These are phyloP conservation scores for Philonicus albiceps DNA, from an alignment of 2,888 invertebrate species.

Conservation along the genomic window DNA sequence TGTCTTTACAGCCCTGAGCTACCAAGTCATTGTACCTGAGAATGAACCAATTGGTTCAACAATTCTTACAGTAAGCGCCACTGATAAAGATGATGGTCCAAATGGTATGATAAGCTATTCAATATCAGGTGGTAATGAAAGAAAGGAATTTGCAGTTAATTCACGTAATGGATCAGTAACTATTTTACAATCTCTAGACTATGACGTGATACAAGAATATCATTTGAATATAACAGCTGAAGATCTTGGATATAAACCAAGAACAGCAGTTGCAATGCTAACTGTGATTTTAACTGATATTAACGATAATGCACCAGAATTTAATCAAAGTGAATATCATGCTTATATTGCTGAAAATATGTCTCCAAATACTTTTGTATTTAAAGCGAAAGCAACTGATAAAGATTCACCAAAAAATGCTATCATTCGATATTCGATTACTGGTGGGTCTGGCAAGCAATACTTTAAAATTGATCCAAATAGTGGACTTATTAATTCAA, in stretches of 20 bases:
- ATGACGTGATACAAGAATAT: conserved; percentile 84
- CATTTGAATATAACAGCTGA: conserved; percentile 85
- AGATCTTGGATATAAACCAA: conserved; percentile 84
- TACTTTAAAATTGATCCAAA: conserved; percentile 80
- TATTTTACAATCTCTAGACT: conserved; percentile 83
- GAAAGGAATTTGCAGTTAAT: conserved; percentile 82
- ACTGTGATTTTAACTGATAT: conserved; percentile 90
- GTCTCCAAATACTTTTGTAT: conserved; percentile 77
- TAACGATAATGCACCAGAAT: conserved; percentile 90
- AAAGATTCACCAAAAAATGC: conserved; percentile 89
- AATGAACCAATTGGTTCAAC: conserved; percentile 87
- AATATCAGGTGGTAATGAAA: conserved; percentile 84
- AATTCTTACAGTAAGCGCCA: conserved; percentile 83
- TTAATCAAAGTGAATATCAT: conserved; percentile 79
- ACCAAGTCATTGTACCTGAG: conserved; percentile 91
- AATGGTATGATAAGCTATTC: conserved; percentile 88
- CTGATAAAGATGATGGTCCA: conserved; percentile 85
- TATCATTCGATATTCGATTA: conserved; percentile 82
- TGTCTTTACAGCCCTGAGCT: conserved; percentile 81
- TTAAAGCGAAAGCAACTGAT: conserved; percentile 79
- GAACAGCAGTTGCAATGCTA: conserved; percentile 78
- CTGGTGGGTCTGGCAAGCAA: conserved; percentile 77
- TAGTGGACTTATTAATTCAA: conserved; percentile 79
- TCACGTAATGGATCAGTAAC: conserved; percentile 79
- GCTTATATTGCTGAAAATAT: conserved; percentile 86